Conservation (phyloP, 2,113 vertebrate genomes). For the Trematocara nigrifrons region DNA sequence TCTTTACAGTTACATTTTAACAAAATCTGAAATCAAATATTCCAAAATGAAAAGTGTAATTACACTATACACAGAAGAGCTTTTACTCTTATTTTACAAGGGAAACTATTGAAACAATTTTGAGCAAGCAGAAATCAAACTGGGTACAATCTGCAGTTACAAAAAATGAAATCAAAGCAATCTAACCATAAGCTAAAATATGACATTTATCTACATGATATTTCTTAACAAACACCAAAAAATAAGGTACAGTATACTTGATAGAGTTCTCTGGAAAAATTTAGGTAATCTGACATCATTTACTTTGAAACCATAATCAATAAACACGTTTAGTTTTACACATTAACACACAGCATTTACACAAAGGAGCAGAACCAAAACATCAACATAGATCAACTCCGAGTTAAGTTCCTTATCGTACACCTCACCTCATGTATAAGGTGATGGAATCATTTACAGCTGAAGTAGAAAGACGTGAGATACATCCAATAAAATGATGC, state of each 20-base stretch:
- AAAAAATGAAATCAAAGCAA: slow-evolving; percentile 34
- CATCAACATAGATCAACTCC: slow-evolving; percentile 56
- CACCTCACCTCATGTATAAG: slow-evolving; percentile 10
- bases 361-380: slow-evolving; percentile 65
- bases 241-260: slow-evolving; percentile 37
- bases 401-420: slow-evolving; percentile 33
- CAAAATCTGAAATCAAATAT: slow-evolving; percentile 53
- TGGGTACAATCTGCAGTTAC: slow-evolving; percentile 32
- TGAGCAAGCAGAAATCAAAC: slow-evolving; percentile 44
- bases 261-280: slow-evolving; percentile 42
- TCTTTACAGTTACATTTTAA: slow-evolving; percentile 58
- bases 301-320: slow-evolving; percentile 51
- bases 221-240: slow-evolving; percentile 55
- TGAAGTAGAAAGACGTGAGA: neutral
- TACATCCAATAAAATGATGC: slow-evolving; percentile 4
- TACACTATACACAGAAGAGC: slow-evolving; percentile 50
- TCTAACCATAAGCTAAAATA: slow-evolving; percentile 30
- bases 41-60: slow-evolving; percentile 52
- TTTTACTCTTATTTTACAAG: slow-evolving; percentile 54
- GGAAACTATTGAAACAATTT: slow-evolving; percentile 21
- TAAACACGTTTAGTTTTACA: slow-evolving; percentile 59
- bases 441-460: slow-evolving; percentile 53
- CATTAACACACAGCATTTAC: slow-evolving; percentile 64
- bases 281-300: slow-evolving; percentile 38
- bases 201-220: slow-evolving; percentile 50